Percentiles rank a stretch among this genome's conserved stretches.
These are phyloP conservation scores for Labeo calbasu DNA, from an alignment of 2,797 vertebrate genomes.

Conservation along the genomic window DNA sequence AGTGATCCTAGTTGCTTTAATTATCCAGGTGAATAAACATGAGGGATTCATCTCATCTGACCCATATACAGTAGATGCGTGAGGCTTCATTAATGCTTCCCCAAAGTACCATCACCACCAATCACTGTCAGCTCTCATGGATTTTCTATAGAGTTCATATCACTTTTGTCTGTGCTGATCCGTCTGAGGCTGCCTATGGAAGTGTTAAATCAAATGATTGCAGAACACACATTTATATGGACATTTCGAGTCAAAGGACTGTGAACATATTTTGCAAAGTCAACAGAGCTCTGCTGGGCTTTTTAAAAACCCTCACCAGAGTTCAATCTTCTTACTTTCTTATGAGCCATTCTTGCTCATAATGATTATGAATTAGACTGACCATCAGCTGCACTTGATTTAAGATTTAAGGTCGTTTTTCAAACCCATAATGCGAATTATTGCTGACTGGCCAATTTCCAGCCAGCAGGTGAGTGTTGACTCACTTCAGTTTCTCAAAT, in stretches of 20 bases:
- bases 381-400: background rate
- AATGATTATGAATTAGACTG: background rate
- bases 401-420: background rate
- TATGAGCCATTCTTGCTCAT: background rate
- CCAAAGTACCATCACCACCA: conserved; percentile 68
- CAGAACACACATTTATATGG: conserved; percentile 77
- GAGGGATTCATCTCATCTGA: conserved; percentile 61
- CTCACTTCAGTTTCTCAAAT: conserved; percentile 12
- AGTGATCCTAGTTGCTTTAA: background rate
- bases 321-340: background rate
- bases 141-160: conserved; percentile 73
- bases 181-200: conserved; percentile 59
- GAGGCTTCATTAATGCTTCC: conserved; percentile 73
- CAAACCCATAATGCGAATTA: conserved; percentile 24
- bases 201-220: conserved; percentile 61
- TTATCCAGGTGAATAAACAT: conserved; percentile 75
- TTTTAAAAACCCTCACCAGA: background rate
- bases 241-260: conserved; percentile 60
- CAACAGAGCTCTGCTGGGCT: background rate
- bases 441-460: conserved; percentile 3
- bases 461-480: conserved; percentile 25
- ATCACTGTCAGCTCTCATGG: conserved; percentile 74
- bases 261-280: background rate
- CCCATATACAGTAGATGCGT: conserved; percentile 49
- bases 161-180: conserved; percentile 69